Evolutionary conservation across 1,140 invertebrate species (phyloP).

Genomic region (Pseudomyrmex sp.): DNA sequence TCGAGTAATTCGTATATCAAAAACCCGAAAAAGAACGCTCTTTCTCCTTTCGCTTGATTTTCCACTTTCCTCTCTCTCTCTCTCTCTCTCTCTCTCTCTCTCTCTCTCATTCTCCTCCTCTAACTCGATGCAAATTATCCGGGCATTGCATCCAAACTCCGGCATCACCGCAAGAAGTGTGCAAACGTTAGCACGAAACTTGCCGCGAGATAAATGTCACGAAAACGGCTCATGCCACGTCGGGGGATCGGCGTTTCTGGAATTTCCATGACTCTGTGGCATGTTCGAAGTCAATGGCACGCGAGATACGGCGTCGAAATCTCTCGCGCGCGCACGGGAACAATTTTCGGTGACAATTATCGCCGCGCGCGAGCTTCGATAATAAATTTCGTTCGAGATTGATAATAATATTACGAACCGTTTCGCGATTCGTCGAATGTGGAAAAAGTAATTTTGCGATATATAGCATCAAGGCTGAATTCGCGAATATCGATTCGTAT

Average conservation of each 20-base stretch:
- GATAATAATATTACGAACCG: background rate
- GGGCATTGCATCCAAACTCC: constrained; percentile 34
- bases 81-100: background rate
- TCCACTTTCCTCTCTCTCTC: background rate
- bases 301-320: constrained; percentile 38
- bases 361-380: background rate
- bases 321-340: constrained; percentile 8
- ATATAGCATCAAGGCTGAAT: background rate
- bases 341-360: constrained; percentile 45
- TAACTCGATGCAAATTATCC: constrained; percentile 54
- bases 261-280: constrained; percentile 37
- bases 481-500: constrained; percentile 15
- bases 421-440: background rate
- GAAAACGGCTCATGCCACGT: constrained; percentile 27
- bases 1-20: constrained; percentile 46
- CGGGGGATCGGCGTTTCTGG: constrained; percentile 34
- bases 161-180: constrained; percentile 25
- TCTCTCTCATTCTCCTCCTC: background rate
- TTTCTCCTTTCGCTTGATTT: background rate
- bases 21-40: constrained; percentile 46
- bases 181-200: constrained; percentile 46
- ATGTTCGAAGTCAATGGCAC: constrained; percentile 42
- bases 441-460: background rate
- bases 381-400: background rate
- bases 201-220: constrained; percentile 55